Evolutionary conservation across 2,888 invertebrate species (phyloP).

Genomic region (Erannis defoliaria): DNA sequence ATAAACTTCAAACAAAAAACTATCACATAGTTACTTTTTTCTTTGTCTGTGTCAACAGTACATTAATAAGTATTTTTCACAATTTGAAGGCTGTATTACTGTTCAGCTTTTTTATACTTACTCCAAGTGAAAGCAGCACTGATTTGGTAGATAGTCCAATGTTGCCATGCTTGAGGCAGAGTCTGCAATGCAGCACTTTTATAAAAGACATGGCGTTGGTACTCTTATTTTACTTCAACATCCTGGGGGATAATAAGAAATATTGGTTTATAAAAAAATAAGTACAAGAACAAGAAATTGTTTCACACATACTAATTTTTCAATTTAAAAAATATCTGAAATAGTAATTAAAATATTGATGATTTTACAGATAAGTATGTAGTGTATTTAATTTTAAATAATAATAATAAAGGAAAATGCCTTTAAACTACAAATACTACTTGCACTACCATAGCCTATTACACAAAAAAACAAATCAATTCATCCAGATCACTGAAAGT

Average conservation of each 20-base stretch:
- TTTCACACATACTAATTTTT: too few species aligned
- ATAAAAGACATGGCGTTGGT: conserved; percentile 71
- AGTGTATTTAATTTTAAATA: too few species aligned
- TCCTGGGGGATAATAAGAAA: conserved; percentile 61
- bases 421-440: too few species aligned
- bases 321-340: too few species aligned
- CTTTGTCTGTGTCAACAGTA: conserved; percentile 26
- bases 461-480: too few species aligned
- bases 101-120: conserved; percentile 52
- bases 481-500: too few species aligned
- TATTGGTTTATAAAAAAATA: too few species aligned
- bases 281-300: background rate
- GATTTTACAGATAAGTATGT: too few species aligned
- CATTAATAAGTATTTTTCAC: background rate
- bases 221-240: conserved; percentile 61
- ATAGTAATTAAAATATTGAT: too few species aligned
- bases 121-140: conserved; percentile 69
- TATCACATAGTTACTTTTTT: conserved; percentile 19
- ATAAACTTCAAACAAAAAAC: conserved; percentile 23
- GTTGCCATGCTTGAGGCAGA: conserved; percentile 71
- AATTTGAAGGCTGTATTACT: background rate
- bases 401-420: too few species aligned
- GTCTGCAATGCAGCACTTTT: conserved; percentile 74
- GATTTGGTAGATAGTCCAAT: conserved; percentile 64
- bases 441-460: too few species aligned